Base-by-base conservation (phyloP, 2,113 vertebrate species). In the Sigmodon hispidus region DNA sequence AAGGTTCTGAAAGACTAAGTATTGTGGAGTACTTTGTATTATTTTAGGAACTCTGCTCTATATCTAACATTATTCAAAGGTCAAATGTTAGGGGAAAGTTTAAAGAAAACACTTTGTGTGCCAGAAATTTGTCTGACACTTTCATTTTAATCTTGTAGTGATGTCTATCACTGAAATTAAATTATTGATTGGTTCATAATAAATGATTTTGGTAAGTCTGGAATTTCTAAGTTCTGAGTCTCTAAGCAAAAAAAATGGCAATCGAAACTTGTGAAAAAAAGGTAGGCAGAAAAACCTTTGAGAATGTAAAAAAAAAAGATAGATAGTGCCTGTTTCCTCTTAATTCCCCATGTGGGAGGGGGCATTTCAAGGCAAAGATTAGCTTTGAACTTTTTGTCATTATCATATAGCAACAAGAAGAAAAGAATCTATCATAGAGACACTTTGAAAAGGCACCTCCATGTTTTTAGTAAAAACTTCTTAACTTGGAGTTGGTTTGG, bases 11-110 rank as follows among this genome's bases (percentile, higher is more conserved):
- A 31, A 43, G 40, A 2, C 4, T 63, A 4, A 45, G n/a, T 43
- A 31, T 21, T 19, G 21, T 55, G 52, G 29, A 93, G 72, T 63
- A 84, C 13, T 81, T 61, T 57, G n/a, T 61, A 67, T 15, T 85
- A 59, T 93, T 93, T 79, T 75, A 86, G 19, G 17, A 96, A 11
- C 22, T 89, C 45, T 93, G 70, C 10, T 57, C 57, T 81, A 89
- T 63, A 36, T 48, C n/a, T 52, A 89, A 61, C 55, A 52, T 70
- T 26, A 59, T 87, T 86, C 63, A 57, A 65, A 88, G 91, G 48
- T 48, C 70, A 93, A 67, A 75, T 48, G 16, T 92, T 83, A 7
- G 26, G 26, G 63, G 55, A 43, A 21, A 7, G 73, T 86, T 70
- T 86, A 36, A 67, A 90, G 79, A 87, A 21, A 93, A 34, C 6